Percentiles rank a stretch among this genome's conserved stretches.
Conservation (phyloP, 2,797 vertebrate species). For the Remorina albescens region DNA sequence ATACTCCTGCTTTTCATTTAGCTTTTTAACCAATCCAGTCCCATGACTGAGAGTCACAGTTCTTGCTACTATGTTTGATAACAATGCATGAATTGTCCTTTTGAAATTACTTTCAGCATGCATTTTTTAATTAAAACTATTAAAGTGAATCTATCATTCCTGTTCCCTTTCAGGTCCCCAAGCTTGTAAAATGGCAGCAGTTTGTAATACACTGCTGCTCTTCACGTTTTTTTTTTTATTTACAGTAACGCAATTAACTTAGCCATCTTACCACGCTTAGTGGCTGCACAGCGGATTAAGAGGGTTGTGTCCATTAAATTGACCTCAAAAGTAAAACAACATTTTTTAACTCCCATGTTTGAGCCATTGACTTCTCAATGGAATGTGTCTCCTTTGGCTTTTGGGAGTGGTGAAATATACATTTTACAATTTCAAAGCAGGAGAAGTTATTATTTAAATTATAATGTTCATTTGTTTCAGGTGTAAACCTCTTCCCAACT, state of each 20-base stretch:
- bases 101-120: conserved; percentile 71
- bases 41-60: conserved; percentile 62
- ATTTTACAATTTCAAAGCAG: neutral
- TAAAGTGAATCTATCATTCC: conserved; percentile 68
- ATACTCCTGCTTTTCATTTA: conserved; percentile 81
- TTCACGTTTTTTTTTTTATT: conserved; percentile 26
- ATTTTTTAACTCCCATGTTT: neutral
- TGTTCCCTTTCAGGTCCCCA: conserved; percentile 47
- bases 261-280: conserved; percentile 10
- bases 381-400: neutral
- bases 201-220: conserved; percentile 55
- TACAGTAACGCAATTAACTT: conserved; percentile 54
- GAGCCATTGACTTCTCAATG: neutral
- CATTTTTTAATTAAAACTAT: conserved; percentile 73
- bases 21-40: conserved; percentile 81
- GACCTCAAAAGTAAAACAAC: neutral
- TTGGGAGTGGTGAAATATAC: neutral
- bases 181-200: conserved; percentile 53
- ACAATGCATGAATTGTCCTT: conserved; percentile 74
- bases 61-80: conserved; percentile 67
- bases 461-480: neutral
- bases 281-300: conserved; percentile 24
- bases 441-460: neutral
- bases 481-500: neutral
- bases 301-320: neutral